Evolutionary conservation across 2,888 invertebrate genomes (phyloP), one percentile per base, ranked within the genome.

Genomic region (Noctua fimbriata): DNA sequence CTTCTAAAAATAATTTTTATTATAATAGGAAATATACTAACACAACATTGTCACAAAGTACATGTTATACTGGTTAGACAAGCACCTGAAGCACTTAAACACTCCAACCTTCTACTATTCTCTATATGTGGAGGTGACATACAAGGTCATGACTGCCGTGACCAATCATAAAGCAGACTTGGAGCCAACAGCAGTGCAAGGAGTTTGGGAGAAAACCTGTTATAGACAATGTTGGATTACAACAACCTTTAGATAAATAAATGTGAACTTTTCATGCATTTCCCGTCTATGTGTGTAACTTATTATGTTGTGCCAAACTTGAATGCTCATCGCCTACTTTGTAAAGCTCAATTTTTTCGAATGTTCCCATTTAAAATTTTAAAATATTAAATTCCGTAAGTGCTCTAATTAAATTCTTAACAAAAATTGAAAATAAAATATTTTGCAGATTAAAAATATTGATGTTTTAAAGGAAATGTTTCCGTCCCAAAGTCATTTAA

Each of bases 401-500:
- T 86, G 83, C 83, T 85, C 73, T 70, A 84, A 70, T 78, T 71
- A 63, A 79, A 84, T 76, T 71, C 55, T 69, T 81, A 78, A 87
- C 78, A 84, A 74, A 90, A 87, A 73, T 81, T 77, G 16, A 72
- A 78, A 76, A 36, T 65, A 66, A 86, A 79, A 81, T 83, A 83
- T 91, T 86, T 88, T 89, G 77, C 89, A 79, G 83, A 83, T 80
- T 74, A 84, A 81, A 83, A 83, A 81, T 84, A 85, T 87, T 88
- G 87, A 90, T 90, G 85, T 89, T 93, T 93, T 92, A 86, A 94
- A 93, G 93, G 92, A 94, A 96, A 95, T 95, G 94, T 95, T 95
- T 96, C 96, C 96, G 96, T 96, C 96, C 96, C 95, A 93, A 95
- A 90, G 96, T 96, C 96, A 96, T 95, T 96, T 96, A 94, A 92